These are phyloP conservation scores for Symphodus melops DNA, from an alignment of 2,113 vertebrate genomes.

Conservation along the genomic window DNA sequence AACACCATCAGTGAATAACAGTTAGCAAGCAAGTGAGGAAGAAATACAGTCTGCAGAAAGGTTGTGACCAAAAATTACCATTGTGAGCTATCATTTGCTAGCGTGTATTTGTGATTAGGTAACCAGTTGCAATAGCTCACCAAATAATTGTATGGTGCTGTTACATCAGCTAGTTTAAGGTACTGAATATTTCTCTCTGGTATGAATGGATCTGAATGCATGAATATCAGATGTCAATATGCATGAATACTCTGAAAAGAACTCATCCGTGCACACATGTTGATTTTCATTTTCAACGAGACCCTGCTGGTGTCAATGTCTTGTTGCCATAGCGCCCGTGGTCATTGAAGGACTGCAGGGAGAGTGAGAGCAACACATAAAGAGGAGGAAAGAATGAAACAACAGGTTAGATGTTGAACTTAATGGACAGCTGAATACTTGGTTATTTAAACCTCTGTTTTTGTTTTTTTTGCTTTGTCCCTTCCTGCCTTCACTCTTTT, in stretches of 20 bases:
- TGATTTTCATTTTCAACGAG: constrained; percentile 44
- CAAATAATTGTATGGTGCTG: too few species aligned
- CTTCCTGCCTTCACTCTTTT: constrained; percentile 22
- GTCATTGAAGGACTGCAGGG: constrained; percentile 55
- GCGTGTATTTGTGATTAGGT: background rate
- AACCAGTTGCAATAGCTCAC: background rate
- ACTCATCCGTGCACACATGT: constrained; percentile 7
- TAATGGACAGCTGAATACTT: constrained; percentile 56
- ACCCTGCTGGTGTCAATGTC: constrained; percentile 58
- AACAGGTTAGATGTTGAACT: constrained; percentile 32
- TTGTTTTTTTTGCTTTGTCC: constrained; percentile 31
- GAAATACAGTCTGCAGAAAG: background rate
- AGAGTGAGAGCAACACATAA: constrained; percentile 32
- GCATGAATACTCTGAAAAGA: constrained; percentile 11
- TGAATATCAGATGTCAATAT: background rate
- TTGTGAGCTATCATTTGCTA: too few species aligned
- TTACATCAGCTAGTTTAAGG: background rate
- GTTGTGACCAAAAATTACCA: background rate
- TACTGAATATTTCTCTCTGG: background rate
- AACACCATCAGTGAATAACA: too few species aligned
- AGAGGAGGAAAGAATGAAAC: constrained; percentile 35
- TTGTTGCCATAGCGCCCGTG: constrained; percentile 80
- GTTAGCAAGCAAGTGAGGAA: too few species aligned
- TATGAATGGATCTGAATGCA: background rate
- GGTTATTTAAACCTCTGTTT: constrained; percentile 25